These are phyloP conservation scores for Rhinichthys osculus DNA, from an alignment of 2,797 vertebrate species.

Conservation along the genomic window DNA sequence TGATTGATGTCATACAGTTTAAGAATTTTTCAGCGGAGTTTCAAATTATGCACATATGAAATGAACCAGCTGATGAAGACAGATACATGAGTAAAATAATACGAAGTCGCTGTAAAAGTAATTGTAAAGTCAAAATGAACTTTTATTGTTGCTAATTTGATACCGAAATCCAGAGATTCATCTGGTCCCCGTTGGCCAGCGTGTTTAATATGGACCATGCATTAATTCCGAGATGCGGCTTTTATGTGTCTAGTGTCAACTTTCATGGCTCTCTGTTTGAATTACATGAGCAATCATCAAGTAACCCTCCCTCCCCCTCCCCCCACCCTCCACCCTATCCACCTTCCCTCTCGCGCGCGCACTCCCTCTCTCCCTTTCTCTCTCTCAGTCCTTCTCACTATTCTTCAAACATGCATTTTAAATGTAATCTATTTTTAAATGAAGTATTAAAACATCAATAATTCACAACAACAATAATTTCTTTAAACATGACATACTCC, in stretches of 20 bases:
- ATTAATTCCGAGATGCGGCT: conserved; percentile 71
- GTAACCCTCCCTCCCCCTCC: conserved; percentile 20
- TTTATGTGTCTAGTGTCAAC: conserved; percentile 63
- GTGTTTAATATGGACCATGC: conserved; percentile 61
- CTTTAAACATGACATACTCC: background rate
- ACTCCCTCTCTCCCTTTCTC: background rate
- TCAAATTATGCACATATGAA: conserved; percentile 4
- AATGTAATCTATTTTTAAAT: background rate
- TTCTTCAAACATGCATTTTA: background rate
- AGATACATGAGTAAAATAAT: conserved; percentile 7
- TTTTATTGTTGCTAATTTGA: conserved; percentile 54
- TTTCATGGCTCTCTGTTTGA: conserved; percentile 60
- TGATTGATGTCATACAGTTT: conserved; percentile 61
- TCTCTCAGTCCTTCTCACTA: background rate
- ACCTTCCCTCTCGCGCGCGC: background rate
- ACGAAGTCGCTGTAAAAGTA: conserved; percentile 24
- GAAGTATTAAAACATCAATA: background rate
- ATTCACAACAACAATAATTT: background rate
- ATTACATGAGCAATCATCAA: conserved; percentile 64
- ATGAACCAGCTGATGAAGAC: conserved; percentile 48
- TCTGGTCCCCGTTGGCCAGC: conserved; percentile 59
- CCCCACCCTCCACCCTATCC: no score
- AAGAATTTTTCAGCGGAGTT: conserved; percentile 52
- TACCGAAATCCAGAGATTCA: conserved; percentile 66
- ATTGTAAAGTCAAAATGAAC: conserved; percentile 52